Percentiles rank a stretch among this genome's conserved stretches.
phyloP scores from a whole-genome alignment of 2,113 vertebrate genomes.

The Entomyzon cyanotis region DNA sequence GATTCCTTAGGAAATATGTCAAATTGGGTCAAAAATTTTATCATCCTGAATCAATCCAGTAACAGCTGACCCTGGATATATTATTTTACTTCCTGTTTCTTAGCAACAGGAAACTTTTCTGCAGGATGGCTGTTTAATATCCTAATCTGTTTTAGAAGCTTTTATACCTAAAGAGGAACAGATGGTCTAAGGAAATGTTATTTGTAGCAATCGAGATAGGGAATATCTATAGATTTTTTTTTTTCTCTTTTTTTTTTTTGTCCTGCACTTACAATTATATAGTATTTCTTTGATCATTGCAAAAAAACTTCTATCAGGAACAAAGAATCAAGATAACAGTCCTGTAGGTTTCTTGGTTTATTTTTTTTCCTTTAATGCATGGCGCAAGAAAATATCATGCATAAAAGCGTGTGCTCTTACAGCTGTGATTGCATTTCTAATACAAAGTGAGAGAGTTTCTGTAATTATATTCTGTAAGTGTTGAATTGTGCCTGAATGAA shows the following conservation, averaged over 20 bases:
- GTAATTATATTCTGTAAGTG: neutral
- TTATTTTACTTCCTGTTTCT: constrained; percentile 47
- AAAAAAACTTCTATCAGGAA: neutral
- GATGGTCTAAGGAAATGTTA: constrained; percentile 50
- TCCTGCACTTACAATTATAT: neutral
- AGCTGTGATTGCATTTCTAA: neutral
- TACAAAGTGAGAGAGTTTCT: neutral
- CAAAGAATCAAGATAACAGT: neutral
- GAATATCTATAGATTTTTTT: neutral
- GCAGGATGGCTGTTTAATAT: constrained; percentile 37
- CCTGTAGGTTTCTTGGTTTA: neutral
- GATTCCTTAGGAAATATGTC: neutral
- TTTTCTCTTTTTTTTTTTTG: neutral
- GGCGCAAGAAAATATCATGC: neutral
- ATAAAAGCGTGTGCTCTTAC: neutral
- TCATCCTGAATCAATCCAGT: neutral
- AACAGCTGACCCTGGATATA: constrained; percentile 25
- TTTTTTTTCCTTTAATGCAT: neutral
- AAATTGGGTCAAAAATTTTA: neutral
- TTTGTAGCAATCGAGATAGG: neutral
- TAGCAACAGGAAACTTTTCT: constrained; percentile 60
- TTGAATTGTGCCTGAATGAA: neutral
- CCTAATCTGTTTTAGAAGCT: constrained; percentile 12
- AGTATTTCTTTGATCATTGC: neutral
- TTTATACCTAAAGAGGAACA: constrained; percentile 41